Evolutionary conservation across 2,797 vertebrate genomes (phyloP), one percentile per base, ranked within the genome.

Genomic region (Alectoris magna): DNA sequence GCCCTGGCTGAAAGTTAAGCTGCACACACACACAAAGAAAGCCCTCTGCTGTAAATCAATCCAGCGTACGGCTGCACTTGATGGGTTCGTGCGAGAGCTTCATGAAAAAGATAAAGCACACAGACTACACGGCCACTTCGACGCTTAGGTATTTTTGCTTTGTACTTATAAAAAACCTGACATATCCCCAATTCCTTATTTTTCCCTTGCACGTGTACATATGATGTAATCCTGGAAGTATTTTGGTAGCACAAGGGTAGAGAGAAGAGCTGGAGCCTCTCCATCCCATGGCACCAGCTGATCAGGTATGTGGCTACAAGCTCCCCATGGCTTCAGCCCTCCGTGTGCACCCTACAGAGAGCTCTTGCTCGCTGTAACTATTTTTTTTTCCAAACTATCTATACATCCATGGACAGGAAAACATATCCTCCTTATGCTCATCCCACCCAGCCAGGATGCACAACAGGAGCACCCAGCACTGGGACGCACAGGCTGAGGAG

Each of bases 91-190:
- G 23, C 2, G 2, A 72, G 19, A 72, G 39, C 31, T 55, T 53
- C 31, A 56, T 1, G 36, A 2, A 36, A 51, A 69, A 85, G 34
- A 29, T 24, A 17, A 74, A 79, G 11, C 29, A 31, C 23, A 38
- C 0, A 0, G 55, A 46, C 22, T 53, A 53, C n/a, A 9, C 34
- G 23, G n/a, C 27, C 26, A 4, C 29, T 46, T 15, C 1, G 27
- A 4, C 41, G 14, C 14, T 51, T 21, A 44, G n/a, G 4, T 18
- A 17, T 70, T 66, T 38, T 66, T 31, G 53, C 4, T 43, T 29
- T 46, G 24, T 41, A 21, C 6, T 38, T 66, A 51, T 3, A 15
- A 70, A 73, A 88, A 73, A 14, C 11, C 27, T 23, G 46, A 72
- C 74, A 87, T 17, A 26, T 3, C 38, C 46, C 41, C 11, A 55